Conservation (phyloP, 2,797 vertebrate species). For the Characodon lateralis region DNA sequence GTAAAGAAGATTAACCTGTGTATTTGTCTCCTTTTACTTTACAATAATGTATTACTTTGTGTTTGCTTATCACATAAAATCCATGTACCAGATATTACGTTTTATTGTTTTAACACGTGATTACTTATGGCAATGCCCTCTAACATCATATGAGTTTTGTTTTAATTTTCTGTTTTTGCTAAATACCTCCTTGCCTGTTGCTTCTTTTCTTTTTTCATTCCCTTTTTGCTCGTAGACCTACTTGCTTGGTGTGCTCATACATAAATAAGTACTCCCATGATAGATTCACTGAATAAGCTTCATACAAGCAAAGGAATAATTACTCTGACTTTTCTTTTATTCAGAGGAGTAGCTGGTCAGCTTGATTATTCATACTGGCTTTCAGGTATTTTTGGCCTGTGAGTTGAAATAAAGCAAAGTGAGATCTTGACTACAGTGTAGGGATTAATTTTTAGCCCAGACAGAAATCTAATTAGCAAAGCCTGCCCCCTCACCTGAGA, state of each 20-base stretch:
- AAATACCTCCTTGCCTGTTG: conserved; percentile 18
- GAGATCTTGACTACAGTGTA: conserved; percentile 34
- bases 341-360: conserved; percentile 11
- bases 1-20: neutral
- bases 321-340: conserved; percentile 29
- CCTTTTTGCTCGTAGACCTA: conserved; percentile 9
- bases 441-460: conserved; percentile 72
- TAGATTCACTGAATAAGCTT: conserved; percentile 25
- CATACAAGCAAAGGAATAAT: neutral
- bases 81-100: neutral
- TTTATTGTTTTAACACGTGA: neutral
- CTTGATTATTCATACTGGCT: conserved; percentile 35
- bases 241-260: conserved; percentile 21
- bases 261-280: conserved; percentile 34
- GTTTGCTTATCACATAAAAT: neutral
- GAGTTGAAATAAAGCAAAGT: conserved; percentile 44
- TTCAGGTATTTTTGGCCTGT: conserved; percentile 28
- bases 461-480: conserved; percentile 71
- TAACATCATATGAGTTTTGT: neutral
- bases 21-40: neutral
- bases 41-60: neutral
- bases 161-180: conserved; percentile 15
- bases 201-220: conserved; percentile 18
- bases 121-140: neutral
- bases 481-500: conserved; percentile 28